Base-by-base conservation (phyloP, 2,888 invertebrate genomes). In the Odontocerum albicorne region DNA sequence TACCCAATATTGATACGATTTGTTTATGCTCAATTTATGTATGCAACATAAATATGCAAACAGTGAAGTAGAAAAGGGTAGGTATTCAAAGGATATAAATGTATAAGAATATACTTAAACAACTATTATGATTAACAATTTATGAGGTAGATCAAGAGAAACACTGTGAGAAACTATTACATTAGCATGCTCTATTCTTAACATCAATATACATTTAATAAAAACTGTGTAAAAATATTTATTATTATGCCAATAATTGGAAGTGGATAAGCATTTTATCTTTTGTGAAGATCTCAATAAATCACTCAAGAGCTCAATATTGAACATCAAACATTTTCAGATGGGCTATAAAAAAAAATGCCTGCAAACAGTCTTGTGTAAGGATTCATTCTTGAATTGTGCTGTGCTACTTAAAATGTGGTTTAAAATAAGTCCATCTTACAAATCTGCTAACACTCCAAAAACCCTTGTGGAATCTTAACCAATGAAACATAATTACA, bases 131-230 rank as follows among this genome's bases (percentile, higher is more conserved):
- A 43, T 43, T 43, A 43, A 43, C 43, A 44, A 32, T 17, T 44
- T 44, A 44, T 32, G 44, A 44, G 44, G 44, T 44, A 44, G 44
- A 44, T 44, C 44, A 44, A 44, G 44, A 32, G 17, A 27, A 13
- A 44, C 44, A 44, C 31, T 32, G 44, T 44, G 32, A 17, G 31
- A 44, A 31, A 44, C 44, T 44, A 44, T 44, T 32, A 32, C n/a
- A n/a, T n/a, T n/a, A n/a, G 44, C 44, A 44, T 44, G 44, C 44
- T 44, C 32, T 44, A 32, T 27, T 44, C 44, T 44, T 44, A 44
- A 44, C 44, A 44, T 32, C 44, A 27, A 44, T 17, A 44, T 44
- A 44, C 44, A 32, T 32, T 22, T 42, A 39, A 39, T 39, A 39
- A 12, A 39, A 42, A 42, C 42, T 42, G 42, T 42, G 42, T 42